These are phyloP conservation scores for Meriones unguiculatus DNA, from an alignment of 2,113 vertebrate genomes.

Conservation along the genomic window DNA sequence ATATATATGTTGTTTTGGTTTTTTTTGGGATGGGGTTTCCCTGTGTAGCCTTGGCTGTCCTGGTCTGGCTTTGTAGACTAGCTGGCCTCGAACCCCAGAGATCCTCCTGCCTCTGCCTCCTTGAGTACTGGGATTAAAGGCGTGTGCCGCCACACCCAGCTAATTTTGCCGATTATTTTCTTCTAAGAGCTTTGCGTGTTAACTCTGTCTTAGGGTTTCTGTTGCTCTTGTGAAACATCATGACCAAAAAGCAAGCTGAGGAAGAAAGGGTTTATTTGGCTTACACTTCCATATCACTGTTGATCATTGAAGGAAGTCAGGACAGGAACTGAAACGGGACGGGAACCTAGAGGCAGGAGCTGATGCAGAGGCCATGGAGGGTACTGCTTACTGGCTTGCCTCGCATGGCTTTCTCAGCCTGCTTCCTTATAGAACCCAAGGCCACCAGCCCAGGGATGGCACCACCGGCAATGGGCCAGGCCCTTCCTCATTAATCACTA, in stretches of 20 bases:
- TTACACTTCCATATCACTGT: not conserved
- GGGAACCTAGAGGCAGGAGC: not conserved
- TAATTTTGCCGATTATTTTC: too few relatives aligned
- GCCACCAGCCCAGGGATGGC: not conserved
- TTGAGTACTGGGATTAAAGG: too few relatives aligned
- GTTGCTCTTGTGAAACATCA: not conserved
- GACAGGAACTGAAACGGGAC: not conserved
- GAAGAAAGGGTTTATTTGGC: not conserved
- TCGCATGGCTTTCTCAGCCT: not conserved
- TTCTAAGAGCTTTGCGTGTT: not conserved
- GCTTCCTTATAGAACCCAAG: not conserved
- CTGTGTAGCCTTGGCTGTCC: too few relatives aligned
- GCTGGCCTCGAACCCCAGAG: too few relatives aligned
- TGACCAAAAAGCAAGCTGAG: not conserved
- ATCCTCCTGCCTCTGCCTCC: too few relatives aligned
- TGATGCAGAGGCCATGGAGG: not conserved
- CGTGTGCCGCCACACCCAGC: too few relatives aligned
- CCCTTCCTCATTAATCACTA: not conserved
- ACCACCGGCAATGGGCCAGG: not conserved
- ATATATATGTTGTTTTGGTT: too few relatives aligned
- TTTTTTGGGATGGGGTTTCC: too few relatives aligned
- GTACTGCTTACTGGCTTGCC: not conserved
- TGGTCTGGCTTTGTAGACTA: too few relatives aligned
- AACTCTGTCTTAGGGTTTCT: not conserved
- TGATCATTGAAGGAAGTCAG: not conserved